Evolutionary conservation across 2,888 invertebrate genomes (phyloP), one percentile per base, ranked within the genome.

Genomic region (Aphodius granarius): DNA sequence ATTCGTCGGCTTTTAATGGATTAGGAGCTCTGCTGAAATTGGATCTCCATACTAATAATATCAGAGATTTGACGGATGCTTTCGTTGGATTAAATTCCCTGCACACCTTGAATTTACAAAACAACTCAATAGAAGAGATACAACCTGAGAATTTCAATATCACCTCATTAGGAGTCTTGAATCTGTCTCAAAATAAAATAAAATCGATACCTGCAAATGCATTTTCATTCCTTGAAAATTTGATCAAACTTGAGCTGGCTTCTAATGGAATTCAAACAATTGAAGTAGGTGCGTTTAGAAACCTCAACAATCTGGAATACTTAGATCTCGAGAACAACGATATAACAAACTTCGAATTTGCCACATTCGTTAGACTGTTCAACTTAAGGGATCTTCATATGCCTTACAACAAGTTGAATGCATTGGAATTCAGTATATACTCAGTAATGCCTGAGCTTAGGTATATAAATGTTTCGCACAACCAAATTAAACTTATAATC

Each of bases 371-470:
- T 18, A 80, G 81, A 70, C 76, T 86, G 22, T 81, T 83, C 70
- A 79, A 79, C 18, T 75, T 87, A 3, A 78, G 81, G 4, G 78
- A 80, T 13, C 74, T 87, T 19, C 80, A 85, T 72, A 72, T 87
- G 17, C 81, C 84, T 3, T 76, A 80, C 70, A 87, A 87, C 78
- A 78, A 78, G n/a, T 75, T 87, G 16, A 72, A 70, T 2, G 65
- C 78, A 15, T 82, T 86, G 70, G 81, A 83, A 74, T 86, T 86
- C 0, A 84, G 85, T 3, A 75, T 81, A 2, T 86, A 83, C 77
- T 77, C 81, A 23, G 85, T 85, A 6, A 77, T 87, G 65, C 86
- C 87, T 0, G 84, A 85, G 73, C 77, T 87, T 43, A 81, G 83
- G 66, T 74, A 78, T 18, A 77, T 87, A 6, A 86, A 87, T 75